Percentiles rank a stretch among this genome's conserved stretches.
Evolutionary conservation across 2,113 vertebrate genomes (phyloP).

Genomic region (Pipa parva): DNA sequence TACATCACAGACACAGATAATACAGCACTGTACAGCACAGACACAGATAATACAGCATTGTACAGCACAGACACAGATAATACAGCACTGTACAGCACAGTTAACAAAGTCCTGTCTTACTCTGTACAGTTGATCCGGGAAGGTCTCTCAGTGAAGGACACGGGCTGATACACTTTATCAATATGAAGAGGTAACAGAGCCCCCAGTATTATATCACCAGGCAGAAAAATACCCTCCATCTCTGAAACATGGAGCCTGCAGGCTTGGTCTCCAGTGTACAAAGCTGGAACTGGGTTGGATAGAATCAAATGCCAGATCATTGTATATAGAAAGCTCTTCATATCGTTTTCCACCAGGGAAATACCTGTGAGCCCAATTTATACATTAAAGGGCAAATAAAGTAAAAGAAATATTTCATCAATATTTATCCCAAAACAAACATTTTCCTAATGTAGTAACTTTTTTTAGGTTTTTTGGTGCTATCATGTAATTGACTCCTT

Average conservation of each 20-base stretch:
- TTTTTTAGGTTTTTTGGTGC: no score
- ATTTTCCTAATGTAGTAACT: no score
- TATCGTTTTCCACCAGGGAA: not conserved
- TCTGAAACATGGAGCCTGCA: not conserved
- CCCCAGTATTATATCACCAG: slow-evolving; percentile 6
- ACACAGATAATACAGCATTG: no score
- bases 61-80: no score
- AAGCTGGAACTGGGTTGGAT: not conserved
- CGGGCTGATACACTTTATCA: not conserved
- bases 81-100: no score
- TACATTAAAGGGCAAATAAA: no score
- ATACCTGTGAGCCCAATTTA: not conserved
- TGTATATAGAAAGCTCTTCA: not conserved
- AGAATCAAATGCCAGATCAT: not conserved
- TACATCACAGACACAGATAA: no score
- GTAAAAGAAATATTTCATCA: no score
- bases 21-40: no score
- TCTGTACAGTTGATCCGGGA: not conserved
- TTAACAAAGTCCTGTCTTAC: slow-evolving; percentile 9
- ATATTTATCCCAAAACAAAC: no score
- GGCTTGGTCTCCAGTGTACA: not conserved
- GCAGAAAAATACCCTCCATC: not conserved
- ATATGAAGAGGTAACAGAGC: not conserved
- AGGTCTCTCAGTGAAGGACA: not conserved
- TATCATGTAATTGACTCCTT: no score